Conservation (phyloP, 2,113 vertebrate species). For the Lepus americanus region DNA sequence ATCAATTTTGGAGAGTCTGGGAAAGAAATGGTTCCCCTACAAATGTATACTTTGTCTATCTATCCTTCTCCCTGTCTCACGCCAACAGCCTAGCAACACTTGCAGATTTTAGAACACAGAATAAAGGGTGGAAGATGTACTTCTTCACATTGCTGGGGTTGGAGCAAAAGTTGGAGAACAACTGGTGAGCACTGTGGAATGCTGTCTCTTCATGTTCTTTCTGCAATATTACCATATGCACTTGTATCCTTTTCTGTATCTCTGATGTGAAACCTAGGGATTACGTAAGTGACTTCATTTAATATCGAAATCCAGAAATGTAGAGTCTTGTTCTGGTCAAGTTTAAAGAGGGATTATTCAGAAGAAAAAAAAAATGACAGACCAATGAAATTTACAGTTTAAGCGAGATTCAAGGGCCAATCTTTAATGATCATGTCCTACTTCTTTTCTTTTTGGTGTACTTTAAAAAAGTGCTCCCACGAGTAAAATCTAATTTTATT, state of each 20-base stretch:
- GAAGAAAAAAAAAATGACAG: background rate
- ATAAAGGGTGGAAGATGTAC: background rate
- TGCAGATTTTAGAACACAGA: background rate
- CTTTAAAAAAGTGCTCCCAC: slow-evolving; percentile 41
- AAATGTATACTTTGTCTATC: background rate
- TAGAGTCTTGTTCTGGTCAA: slow-evolving; percentile 4
- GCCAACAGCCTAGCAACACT: background rate
- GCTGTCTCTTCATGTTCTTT: background rate
- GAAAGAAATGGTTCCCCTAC: background rate
- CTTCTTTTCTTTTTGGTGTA: slow-evolving; percentile 15
- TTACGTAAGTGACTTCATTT: background rate
- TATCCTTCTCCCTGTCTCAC: background rate
- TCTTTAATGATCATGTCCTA: slow-evolving; percentile 61
- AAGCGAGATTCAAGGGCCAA: slow-evolving; percentile 56
- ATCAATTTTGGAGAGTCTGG: background rate
- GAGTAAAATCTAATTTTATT: slow-evolving; percentile 26
- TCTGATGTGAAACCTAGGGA: background rate
- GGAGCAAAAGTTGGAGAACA: background rate
- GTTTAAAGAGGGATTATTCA: slow-evolving; percentile 10
- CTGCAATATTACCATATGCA: too few relatives aligned
- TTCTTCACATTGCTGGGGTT: background rate
- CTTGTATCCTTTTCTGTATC: background rate
- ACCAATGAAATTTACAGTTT: slow-evolving; percentile 55
- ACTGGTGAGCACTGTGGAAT: too few relatives aligned
- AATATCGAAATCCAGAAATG: background rate